Evolutionary conservation across 2,113 vertebrate genomes (phyloP).

Genomic region (Passer domesticus): DNA sequence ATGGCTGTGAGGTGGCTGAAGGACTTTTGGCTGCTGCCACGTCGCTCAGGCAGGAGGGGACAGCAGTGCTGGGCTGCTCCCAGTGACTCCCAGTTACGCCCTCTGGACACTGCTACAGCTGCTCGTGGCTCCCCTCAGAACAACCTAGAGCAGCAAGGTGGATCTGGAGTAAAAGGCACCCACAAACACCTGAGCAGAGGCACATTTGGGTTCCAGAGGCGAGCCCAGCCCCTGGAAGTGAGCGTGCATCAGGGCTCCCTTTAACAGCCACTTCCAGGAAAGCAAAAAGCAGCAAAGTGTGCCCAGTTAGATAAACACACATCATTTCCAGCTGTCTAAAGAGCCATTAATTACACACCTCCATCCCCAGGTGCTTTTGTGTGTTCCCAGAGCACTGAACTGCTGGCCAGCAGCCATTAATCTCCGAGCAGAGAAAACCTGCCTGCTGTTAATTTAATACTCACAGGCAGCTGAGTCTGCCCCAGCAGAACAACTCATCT

Average conservation of each 20-base stretch:
- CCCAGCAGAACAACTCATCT: background rate
- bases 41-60: background rate
- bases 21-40: background rate
- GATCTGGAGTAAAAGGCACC: background rate
- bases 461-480: background rate
- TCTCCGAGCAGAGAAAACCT: background rate
- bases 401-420: background rate
- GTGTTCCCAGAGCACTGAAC: background rate
- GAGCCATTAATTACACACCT: conserved; percentile 37
- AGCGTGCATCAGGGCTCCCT: fast-evolving
- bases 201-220: background rate
- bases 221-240: background rate
- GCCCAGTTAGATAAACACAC: conserved; percentile 27
- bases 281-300: background rate
- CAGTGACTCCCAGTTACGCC: background rate
- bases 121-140: background rate
- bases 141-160: background rate
- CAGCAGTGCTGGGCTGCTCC: fast-evolving
- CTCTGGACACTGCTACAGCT: fast-evolving
- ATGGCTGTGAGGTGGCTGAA: fast-evolving
- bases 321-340: background rate
- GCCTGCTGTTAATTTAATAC: background rate
- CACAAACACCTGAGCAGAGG: background rate
- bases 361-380: conserved; percentile 24
- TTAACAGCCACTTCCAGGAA: conserved; percentile 9